Evolutionary conservation across 2,113 vertebrate species (phyloP), one percentile per base, ranked within the genome.

Genomic region (Amia ocellicauda): DNA sequence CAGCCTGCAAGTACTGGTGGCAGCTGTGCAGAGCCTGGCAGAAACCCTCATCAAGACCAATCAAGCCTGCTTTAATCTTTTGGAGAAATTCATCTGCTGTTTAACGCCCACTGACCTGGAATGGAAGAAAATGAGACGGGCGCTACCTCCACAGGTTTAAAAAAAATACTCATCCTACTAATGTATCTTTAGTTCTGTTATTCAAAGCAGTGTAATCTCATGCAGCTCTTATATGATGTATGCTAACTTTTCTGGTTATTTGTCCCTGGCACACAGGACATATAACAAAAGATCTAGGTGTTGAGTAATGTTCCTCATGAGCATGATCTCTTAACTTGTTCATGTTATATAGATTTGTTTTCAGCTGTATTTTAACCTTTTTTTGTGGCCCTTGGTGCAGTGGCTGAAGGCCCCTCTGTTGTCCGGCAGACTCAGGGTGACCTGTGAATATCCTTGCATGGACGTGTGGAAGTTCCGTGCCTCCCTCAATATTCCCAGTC

Each of bases 391-490:
- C n/a, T n/a, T n/a, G n/a, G n/a, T 79, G 29, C 78, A 99, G 96
- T 98, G 96, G 96, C 71, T 95, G 43, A 91, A 90, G 73, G 81
- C 76, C 24, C 91, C 94, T 47, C 85, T 99, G 68, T 73, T 96
- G 73, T 86, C 89, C 47, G 86, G 90, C 67, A 85, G 85, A 56
- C 66, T 95, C 64, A 84, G 90, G 79, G 80, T 89, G 74, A 89
- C 90, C 73, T 84, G 79, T 60, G 87, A 92, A 59, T 84, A 79
- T 63, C 78, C 87, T 62, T 81, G 80, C 64, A 72, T 80, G 50
- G 84, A 86, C 28, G 75, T 69, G 43, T 88, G 84, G 86, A 90
- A 83, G 79, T 75, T 85, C 22, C 80, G 71, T 56, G 54, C 66
- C 45, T 80, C 74, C 63, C 64, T 74, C 69, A 86, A 69, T 62